Evolutionary conservation across 2,888 invertebrate species (phyloP), one percentile per base, ranked within the genome.

Genomic region (Polietes domitor): DNA sequence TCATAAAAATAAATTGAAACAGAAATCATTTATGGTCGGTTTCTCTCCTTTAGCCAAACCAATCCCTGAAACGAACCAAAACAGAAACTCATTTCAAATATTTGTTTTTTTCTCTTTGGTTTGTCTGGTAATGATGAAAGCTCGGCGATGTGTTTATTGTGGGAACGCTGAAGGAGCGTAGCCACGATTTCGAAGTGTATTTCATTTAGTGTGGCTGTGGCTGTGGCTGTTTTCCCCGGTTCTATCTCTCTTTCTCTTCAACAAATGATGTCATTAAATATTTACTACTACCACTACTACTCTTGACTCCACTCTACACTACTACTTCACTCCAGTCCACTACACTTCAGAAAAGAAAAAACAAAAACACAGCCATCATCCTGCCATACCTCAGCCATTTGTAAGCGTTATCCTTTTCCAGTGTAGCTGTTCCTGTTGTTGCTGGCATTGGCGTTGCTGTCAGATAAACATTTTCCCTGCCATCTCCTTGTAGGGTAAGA

Each of bases 191-290:
- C 9, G 21, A 17, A 37, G 41, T 73, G 41, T 72, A 72, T 32
- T 72, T 15, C 28, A 55, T 9, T 41, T 37, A 24, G 5, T 32
- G 3, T 32, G 32, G 28, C 7, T 37, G 55, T 58, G 26, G 32
- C 32, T 63, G 26, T n/a, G n/a, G 53, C 68, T 15, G 1, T 58
- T 47, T 47, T 21, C n/a, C n/a, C n/a, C n/a, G n/a, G n/a, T 61
- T 6, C 53, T 43, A 9, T 76, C 58, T 28, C 28, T 43, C 53
- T 74, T 28, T 17, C 28, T 15, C 19, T 15, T 47, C 47, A 12
- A 19, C 41, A 21, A 85, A 85, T 85, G 85, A 82, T 85, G 85
- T 77, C 78, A 84, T 86, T 85, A 84, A 86, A 83, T 84, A 86
- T 86, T 86, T 84, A 85, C 80, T 68, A 77, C 76, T 79, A 32